phyloP scores from a whole-genome alignment of 2,113 vertebrate genomes.

The Aptenodytes forsteri region DNA sequence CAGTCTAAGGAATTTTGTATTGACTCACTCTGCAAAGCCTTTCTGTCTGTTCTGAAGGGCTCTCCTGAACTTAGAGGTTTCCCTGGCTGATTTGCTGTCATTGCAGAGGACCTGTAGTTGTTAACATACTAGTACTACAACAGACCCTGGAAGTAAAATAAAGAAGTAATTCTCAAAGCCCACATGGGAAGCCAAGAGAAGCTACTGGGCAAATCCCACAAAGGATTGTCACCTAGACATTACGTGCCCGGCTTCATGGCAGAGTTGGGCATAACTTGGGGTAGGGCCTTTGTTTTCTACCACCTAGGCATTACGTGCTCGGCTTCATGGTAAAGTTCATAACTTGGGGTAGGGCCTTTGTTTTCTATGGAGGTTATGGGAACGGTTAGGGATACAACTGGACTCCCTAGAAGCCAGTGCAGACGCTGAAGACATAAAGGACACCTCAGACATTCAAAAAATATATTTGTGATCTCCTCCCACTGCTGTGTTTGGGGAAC shows the following conservation, averaged over 20 bases:
- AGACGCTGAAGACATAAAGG: neutral
- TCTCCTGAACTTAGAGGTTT: neutral
- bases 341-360: rapidly evolving
- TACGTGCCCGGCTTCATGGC: neutral
- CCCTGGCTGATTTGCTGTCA: neutral
- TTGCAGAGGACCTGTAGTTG: neutral
- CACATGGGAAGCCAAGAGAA: neutral
- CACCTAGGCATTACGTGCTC: rapidly evolving
- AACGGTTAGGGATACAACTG: rapidly evolving
- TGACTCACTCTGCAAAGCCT: neutral
- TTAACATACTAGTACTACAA: neutral
- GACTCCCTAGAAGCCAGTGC: neutral
- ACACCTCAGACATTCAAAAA: neutral
- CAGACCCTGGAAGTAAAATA: rapidly evolving
- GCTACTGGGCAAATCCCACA: neutral
- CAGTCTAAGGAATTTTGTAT: neutral
- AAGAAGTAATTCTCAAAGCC: neutral
- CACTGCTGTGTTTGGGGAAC: neutral
- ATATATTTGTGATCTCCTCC: neutral
- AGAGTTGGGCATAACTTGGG: neutral
- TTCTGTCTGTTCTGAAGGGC: neutral
- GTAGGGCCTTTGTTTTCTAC: rapidly evolving
- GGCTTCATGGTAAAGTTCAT: neutral
- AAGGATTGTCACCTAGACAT: too few relatives aligned
- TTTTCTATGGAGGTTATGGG: neutral